Percentiles rank a stretch among this genome's conserved stretches.
These are phyloP conservation scores for Branchellion lobata DNA, from an alignment of 2,888 invertebrate genomes.

Conservation along the genomic window DNA sequence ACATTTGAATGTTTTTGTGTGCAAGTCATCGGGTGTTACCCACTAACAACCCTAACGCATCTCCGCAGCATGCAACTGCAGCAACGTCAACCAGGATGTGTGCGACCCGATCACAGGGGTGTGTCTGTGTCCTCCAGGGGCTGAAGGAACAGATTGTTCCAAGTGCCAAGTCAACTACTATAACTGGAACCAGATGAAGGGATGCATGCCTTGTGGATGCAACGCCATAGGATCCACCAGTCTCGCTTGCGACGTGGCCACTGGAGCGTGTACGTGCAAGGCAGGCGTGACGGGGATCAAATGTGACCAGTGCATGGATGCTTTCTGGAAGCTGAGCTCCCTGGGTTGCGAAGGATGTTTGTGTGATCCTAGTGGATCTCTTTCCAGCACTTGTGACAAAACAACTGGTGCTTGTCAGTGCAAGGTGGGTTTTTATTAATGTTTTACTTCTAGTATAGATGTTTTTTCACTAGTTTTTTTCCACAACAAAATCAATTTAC, in stretches of 20 bases:
- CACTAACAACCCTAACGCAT: no score
- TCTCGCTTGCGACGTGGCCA: slow-evolving; percentile 53
- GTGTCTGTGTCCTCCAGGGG: slow-evolving; percentile 71
- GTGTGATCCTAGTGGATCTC: slow-evolving; percentile 49
- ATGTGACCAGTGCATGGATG: slow-evolving; percentile 50
- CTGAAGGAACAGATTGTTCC: slow-evolving; percentile 73
- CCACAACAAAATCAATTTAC: no score
- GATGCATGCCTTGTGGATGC: slow-evolving; percentile 55
- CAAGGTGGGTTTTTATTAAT: slow-evolving; percentile 50
- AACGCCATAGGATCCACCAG: slow-evolving; percentile 51
- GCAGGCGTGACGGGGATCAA: slow-evolving; percentile 52
- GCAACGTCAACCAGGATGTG: slow-evolving; percentile 48
- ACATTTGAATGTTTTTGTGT: neutral
- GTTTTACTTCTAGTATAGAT: neutral
- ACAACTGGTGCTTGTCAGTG: slow-evolving; percentile 52
- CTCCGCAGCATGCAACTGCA: slow-evolving; percentile 53
- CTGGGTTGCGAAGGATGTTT: slow-evolving; percentile 48
- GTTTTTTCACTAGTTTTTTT: no score
- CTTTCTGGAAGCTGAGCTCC: slow-evolving; percentile 45
- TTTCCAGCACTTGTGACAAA: slow-evolving; percentile 47
- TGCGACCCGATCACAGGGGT: slow-evolving; percentile 55
- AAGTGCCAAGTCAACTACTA: slow-evolving; percentile 59
- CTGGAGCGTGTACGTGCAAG: slow-evolving; percentile 54
- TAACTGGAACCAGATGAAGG: slow-evolving; percentile 52
- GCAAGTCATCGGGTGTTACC: neutral